phyloP scores from a whole-genome alignment of 2,113 vertebrate genomes.

The Tichodroma muraria region DNA sequence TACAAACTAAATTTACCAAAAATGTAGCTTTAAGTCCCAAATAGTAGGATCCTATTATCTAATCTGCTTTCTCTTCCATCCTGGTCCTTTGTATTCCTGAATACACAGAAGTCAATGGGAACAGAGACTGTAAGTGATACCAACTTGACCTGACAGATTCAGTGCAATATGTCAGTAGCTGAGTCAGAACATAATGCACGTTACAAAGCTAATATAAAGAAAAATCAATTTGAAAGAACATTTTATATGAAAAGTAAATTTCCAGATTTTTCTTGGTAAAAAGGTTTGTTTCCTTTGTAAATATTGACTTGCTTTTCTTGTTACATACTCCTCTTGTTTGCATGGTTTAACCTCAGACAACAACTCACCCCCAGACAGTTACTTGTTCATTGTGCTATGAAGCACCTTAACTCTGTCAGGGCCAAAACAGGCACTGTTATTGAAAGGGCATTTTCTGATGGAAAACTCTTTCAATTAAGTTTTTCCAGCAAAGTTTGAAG shows the following conservation, averaged over 20 bases:
- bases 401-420: not conserved
- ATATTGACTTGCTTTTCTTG: not conserved
- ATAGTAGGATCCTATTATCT: not conserved
- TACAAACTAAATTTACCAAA: not conserved
- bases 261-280: not conserved
- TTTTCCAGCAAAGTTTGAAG: not conserved
- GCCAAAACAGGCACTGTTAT: not conserved
- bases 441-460: not conserved
- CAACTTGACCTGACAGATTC: not conserved
- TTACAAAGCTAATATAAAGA: not conserved
- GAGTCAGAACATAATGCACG: not conserved
- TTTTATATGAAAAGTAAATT: not conserved
- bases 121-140: not conserved
- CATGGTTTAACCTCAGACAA: fast-evolving
- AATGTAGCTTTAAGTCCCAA: not conserved
- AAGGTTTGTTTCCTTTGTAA: not conserved
- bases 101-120: not conserved
- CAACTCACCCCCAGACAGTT: not conserved
- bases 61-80: not conserved
- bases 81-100: not conserved
- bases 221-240: not conserved
- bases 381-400: not conserved
- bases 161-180: not conserved
- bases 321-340: not conserved
- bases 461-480: not conserved